Evolutionary conservation across 2,888 invertebrate species (phyloP), one percentile per base, ranked within the genome.

Genomic region (Galeopsomyia nigrocyanea): DNA sequence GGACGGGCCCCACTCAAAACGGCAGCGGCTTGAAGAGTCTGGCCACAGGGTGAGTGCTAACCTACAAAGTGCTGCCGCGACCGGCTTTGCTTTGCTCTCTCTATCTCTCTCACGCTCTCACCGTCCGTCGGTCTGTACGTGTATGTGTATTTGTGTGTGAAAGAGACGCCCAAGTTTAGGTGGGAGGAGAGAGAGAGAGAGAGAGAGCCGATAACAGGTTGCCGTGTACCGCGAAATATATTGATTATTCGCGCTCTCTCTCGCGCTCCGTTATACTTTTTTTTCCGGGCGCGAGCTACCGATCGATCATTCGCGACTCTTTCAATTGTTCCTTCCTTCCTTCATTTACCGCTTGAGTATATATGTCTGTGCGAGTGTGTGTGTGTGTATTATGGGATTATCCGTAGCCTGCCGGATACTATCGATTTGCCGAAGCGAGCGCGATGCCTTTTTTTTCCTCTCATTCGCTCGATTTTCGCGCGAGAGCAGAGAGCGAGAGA

Each of bases 1-100:
- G 76, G 87, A 88, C 80, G 87, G 87, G 76, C 87, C 87, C 74
- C 86, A 87, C 80, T 87, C 87, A 63, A 88, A 88, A 81, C 85
- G 88, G 79, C 87, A 86, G 77, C 83, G 87, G 73, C 83, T 86
- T 79, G 86, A 86, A 77, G 86, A 86, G 78, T 83, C 85, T 61
- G 85, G 86, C 62, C 86, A 86, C 80, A 82, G 86, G 82, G 86
- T 86, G 76, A 84, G 84, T 79, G 26, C 53, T 7, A 39, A 39
- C 39, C 39, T 39, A 39, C 7, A 39, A 39, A 39, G 39, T 39
- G 51, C 19, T 17, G 51, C 60, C 67, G 70, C 50, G 72, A 68
- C 74, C 69, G 74, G 73, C 46, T 22, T 14, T 47, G 17, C 61
- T 19, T 56, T 60, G 51, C 57, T 61, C 26, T 56, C 51, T 6